Base-by-base conservation (phyloP, 2,888 invertebrate genomes). In the Mamestra brassicae region DNA sequence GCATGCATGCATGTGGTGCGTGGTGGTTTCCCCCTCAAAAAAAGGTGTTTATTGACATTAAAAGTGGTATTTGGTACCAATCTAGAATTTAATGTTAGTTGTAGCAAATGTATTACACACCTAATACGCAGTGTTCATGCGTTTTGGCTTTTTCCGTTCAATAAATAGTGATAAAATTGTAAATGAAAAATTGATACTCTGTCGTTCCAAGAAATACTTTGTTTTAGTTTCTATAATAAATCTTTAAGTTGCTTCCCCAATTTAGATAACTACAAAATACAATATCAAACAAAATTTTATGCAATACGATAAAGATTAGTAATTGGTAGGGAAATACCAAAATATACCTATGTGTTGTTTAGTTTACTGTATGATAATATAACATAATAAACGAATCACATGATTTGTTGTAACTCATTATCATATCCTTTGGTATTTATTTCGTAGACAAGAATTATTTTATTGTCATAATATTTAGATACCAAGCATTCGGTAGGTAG, bases 361-460 rank as follows among this genome's bases (percentile, higher is more conserved):
- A 64, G 66, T 78, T 81, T 81, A 83, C 64, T 71, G 17, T 42
- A 3, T 15, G 65, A 83, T 79, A 52, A 68, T 58, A 45, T 66
- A 45, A 34, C 65, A 66, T 52, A 50, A 80, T 80, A 84, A 84
- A 84, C 11, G 54, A 45, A 54, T 71, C 54, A 38, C 65, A 38
- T 54, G 64, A 54, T 77, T 77, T 65, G 62, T 58, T 6, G 55
- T 66, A 66, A 54, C 36, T 67, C 45, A 11, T 54, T 45, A 54
- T 57, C 50, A 38, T 17, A 17, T 13, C n/a, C 34, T 64, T 57
- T 45, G 52, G 17, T 66, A 61, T 76, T 66, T 66, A 57, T 38
- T 60, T 62, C 36, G 17, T 64, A 60, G n/a, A 74, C 26, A 3
- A 50, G 2, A 36, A 66, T 11, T 36, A 36, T 52, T 57, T 54